Evolutionary conservation across 2,797 vertebrate species (phyloP).

Genomic region (Glyptemys insculpta): DNA sequence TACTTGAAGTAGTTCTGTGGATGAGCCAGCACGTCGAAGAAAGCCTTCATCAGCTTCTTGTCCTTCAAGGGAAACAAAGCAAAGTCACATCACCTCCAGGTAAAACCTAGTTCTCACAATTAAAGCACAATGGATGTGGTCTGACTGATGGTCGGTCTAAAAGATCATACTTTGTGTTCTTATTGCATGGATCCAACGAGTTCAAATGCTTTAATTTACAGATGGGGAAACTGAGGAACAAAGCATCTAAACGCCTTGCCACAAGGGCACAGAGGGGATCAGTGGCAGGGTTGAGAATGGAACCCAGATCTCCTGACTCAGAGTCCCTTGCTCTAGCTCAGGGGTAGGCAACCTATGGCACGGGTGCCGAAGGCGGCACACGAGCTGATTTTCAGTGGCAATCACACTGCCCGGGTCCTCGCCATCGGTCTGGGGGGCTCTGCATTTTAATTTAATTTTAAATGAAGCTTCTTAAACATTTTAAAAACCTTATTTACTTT

Average conservation of each 20-base stretch:
- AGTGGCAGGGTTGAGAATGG: rapidly evolving
- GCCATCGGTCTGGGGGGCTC: no score
- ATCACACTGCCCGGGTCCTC: no score
- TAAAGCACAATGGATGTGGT: not conserved
- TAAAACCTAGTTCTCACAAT: not conserved
- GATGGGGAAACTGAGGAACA: not conserved
- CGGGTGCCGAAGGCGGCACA: no score
- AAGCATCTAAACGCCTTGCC: not conserved
- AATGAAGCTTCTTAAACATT: no score
- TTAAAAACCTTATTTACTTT: no score
- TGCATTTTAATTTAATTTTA: no score
- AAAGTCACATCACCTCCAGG: not conserved
- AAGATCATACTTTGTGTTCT: not conserved
- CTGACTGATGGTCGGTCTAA: not conserved
- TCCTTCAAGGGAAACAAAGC: slow-evolving; percentile 83
- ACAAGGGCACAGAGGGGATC: rapidly evolving
- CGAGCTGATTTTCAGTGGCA: no score
- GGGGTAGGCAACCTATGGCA: no score
- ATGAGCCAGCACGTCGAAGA: slow-evolving; percentile 97
- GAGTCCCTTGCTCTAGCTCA: not conserved
- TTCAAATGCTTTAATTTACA: not conserved
- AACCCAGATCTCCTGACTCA: not conserved
- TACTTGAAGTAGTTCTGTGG: slow-evolving; percentile 99
- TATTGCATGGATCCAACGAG: not conserved
- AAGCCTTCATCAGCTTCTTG: slow-evolving; percentile 99